Evolutionary conservation across 2,888 invertebrate species (phyloP).

Genomic region (Rotaria sp.): DNA sequence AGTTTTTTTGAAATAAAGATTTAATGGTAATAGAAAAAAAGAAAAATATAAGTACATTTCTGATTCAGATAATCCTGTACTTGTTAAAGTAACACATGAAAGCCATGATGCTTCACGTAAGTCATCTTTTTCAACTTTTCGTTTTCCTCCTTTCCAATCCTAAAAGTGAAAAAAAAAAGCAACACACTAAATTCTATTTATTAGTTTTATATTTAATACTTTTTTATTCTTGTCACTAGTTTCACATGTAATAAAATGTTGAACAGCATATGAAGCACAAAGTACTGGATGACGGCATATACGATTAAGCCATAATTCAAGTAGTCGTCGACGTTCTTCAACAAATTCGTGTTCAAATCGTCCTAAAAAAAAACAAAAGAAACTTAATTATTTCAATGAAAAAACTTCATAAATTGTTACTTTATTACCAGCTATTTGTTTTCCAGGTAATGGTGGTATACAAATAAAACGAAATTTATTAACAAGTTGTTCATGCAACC

Average conservation of each 20-base stretch:
- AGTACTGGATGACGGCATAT: constrained; percentile 92
- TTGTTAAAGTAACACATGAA: not conserved
- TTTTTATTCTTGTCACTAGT: not conserved
- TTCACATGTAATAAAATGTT: constrained; percentile 15
- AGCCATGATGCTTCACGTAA: constrained; percentile 65
- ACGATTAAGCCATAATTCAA: constrained; percentile 92
- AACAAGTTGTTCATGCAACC: constrained; percentile 85
- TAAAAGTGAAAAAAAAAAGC: constrained; percentile 94
- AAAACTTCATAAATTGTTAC: not conserved
- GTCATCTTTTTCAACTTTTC: constrained; percentile 86
- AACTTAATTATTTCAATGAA: too few relatives aligned
- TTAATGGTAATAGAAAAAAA: too few relatives aligned
- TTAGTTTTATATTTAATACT: not conserved
- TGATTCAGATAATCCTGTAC: not conserved
- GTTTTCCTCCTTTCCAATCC: constrained; percentile 91
- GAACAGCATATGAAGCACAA: constrained; percentile 55
- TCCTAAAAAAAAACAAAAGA: constrained; percentile 74
- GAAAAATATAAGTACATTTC: not conserved
- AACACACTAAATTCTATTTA: constrained; percentile 27
- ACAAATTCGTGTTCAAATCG: constrained; percentile 89
- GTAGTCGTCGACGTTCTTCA: constrained; percentile 80
- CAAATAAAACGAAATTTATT: constrained; percentile 89
- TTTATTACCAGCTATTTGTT: constrained; percentile 17
- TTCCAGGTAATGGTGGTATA: constrained; percentile 78
- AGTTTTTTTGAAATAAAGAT: too few relatives aligned